Evolutionary conservation across 2,888 invertebrate genomes (phyloP).

Genomic region (Halictus ligatus): DNA sequence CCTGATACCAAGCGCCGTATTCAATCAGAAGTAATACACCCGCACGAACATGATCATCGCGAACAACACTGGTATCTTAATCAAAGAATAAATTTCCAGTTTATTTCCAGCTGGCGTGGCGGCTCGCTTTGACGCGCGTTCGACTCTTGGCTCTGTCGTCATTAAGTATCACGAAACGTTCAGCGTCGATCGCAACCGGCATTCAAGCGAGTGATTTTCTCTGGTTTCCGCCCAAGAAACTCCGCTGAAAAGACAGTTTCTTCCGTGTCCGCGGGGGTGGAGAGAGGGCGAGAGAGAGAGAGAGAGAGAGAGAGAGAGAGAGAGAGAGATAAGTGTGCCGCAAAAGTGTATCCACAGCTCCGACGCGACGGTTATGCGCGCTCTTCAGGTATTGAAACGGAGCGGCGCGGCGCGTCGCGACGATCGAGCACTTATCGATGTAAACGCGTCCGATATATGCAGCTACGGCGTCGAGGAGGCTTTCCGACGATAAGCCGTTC

Average conservation of each 20-base stretch:
- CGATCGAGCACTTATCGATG: constrained; percentile 63
- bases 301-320: no score
- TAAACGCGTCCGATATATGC: constrained; percentile 56
- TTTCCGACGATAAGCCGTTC: constrained; percentile 58
- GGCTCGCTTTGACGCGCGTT: background rate
- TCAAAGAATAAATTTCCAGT: background rate
- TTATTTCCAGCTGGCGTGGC: background rate
- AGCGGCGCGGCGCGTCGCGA: background rate
- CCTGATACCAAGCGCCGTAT: background rate
- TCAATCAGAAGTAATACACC: background rate
- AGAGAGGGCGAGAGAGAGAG: background rate
- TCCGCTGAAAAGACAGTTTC: constrained; percentile 18
- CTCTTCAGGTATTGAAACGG: constrained; percentile 35
- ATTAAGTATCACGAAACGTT: background rate
- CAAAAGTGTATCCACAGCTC: background rate
- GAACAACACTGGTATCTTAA: background rate
- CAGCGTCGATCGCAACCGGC: background rate
- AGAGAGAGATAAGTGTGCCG: no score
- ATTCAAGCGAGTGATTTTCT: background rate
- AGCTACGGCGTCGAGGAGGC: constrained; percentile 26
- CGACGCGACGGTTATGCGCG: background rate
- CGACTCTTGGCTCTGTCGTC: background rate
- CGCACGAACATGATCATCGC: background rate
- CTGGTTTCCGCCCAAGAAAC: background rate
- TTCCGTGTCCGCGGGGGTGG: background rate